Evolutionary conservation across 2,113 vertebrate species (phyloP).

Genomic region (Sturnira hondurensis): DNA sequence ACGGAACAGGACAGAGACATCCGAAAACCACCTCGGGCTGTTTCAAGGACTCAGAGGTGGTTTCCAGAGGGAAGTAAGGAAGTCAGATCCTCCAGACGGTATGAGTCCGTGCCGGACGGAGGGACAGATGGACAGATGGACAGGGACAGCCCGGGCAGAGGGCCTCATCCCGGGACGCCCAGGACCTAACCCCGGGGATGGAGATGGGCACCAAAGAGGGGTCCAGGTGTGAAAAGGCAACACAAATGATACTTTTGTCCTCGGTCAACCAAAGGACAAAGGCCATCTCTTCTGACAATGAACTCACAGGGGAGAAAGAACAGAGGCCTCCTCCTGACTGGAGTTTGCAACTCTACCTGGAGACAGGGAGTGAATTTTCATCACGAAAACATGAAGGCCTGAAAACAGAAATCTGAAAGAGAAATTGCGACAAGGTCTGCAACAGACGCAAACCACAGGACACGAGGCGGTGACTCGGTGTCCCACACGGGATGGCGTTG

Average conservation of each 20-base stretch:
- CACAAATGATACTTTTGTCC: not conserved
- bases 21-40: not conserved
- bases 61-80: not conserved
- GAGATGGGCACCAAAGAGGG: not conserved
- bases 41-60: not conserved
- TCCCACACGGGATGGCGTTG: rapidly evolving
- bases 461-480: not conserved
- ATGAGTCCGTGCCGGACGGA: not conserved
- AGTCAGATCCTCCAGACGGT: not conserved
- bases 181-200: not conserved
- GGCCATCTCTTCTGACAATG: not conserved
- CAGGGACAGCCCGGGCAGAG: not conserved
- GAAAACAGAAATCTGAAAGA: not conserved
- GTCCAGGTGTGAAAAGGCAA: not conserved
- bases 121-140: no score
- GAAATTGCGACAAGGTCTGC: not conserved
- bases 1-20: not conserved
- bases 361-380: not conserved
- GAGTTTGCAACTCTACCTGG: not conserved
- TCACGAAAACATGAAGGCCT: not conserved
- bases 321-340: not conserved
- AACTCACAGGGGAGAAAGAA: not conserved
- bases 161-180: not conserved
- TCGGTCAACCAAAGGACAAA: not conserved
- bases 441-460: not conserved